Conservation (phyloP, 2,113 vertebrate species). For the Prunella fulvescens region DNA sequence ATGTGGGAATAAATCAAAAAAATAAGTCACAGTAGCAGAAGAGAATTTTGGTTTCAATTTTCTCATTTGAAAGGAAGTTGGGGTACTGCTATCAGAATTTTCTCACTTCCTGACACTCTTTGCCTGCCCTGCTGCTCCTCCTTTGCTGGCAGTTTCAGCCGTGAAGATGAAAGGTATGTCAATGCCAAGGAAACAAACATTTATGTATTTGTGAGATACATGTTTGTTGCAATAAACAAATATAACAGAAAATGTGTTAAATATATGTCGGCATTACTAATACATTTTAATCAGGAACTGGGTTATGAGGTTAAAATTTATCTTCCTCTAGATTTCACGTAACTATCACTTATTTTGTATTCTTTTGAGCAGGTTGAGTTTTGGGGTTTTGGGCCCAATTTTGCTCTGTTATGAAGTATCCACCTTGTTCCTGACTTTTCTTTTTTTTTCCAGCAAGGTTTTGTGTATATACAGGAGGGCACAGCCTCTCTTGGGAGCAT, state of each 20-base stretch:
- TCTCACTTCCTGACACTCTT: not conserved
- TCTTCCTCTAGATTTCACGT: not conserved
- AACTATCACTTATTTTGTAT: not conserved
- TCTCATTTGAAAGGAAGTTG: not conserved
- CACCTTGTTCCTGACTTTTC: not conserved
- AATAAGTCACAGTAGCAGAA: not conserved
- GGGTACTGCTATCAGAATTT: not conserved
- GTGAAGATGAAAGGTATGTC: not conserved
- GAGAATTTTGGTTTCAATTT: not conserved
- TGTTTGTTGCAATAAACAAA: not conserved
- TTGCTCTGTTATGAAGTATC: not conserved
- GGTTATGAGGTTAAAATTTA: not conserved
- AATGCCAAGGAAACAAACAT: not conserved
- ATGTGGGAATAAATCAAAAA: not conserved
- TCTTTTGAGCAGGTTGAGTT: not conserved
- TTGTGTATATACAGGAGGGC: not conserved
- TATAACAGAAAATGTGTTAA: not conserved
- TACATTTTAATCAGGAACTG: not conserved
- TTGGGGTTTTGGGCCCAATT: not conserved
- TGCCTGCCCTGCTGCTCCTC: not conserved
- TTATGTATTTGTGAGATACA: not conserved
- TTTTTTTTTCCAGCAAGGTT: not conserved
- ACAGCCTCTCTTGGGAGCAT: not conserved
- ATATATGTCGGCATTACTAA: not conserved
- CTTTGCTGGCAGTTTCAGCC: not conserved